These are phyloP conservation scores for Zoanthus sansibaricus DNA, from an alignment of 92 coral and sea anemone genomes.

Conservation along the genomic window DNA sequence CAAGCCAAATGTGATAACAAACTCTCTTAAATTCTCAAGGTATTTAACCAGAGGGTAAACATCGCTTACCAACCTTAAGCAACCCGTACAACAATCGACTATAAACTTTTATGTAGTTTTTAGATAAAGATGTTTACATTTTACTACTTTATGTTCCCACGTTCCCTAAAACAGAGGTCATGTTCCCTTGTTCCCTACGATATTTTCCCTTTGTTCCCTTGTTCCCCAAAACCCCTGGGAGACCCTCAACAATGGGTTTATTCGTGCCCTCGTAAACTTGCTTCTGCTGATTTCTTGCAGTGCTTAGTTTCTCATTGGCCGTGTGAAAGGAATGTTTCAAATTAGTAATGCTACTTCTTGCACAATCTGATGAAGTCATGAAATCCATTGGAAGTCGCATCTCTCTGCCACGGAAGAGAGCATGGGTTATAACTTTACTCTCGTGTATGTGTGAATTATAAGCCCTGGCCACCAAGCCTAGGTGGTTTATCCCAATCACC, in stretches of 20 bases:
- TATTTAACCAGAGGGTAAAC: too few species aligned
- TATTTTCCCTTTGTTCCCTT: too few species aligned
- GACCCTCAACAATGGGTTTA: constrained; percentile 15
- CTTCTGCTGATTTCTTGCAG: constrained; percentile 48
- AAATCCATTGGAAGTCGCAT: constrained; percentile 58
- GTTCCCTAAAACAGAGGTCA: too few species aligned
- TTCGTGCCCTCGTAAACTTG: constrained; percentile 34
- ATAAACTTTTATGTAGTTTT: too few species aligned
- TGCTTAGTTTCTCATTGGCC: constrained; percentile 15
- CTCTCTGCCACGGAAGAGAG: constrained; percentile 48
- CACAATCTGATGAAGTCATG: constrained; percentile 16
- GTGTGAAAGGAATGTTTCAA: neutral
- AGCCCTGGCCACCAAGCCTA: neutral
- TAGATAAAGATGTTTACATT: too few species aligned
- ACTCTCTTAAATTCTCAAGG: too few species aligned
- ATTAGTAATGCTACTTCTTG: neutral
- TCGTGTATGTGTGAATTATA: constrained; percentile 56
- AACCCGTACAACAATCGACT: constrained; percentile 34
- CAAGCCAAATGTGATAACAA: too few species aligned
- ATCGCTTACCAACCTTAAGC: too few species aligned
- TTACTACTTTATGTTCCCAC: too few species aligned
- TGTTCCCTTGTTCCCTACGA: too few species aligned
- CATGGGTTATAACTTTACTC: constrained; percentile 48
- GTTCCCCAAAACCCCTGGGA: too few species aligned
- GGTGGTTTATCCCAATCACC: neutral